Evolutionary conservation across 2,797 vertebrate genomes (phyloP).

Genomic region (Hypotaenidia okinawae): DNA sequence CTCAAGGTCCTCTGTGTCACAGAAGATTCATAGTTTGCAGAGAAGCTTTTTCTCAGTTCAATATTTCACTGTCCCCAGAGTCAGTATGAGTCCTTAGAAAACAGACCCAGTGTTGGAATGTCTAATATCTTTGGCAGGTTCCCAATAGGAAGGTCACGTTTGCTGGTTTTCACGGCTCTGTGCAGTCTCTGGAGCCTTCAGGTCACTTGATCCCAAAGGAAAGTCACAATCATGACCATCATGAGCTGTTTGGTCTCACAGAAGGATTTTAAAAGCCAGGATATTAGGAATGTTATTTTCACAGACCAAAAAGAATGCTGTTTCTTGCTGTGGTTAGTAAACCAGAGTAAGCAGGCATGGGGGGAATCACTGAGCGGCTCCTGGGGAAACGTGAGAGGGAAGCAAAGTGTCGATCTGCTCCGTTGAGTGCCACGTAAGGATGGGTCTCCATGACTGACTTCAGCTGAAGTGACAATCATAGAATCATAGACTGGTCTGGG

Average conservation of each 20-base stretch:
- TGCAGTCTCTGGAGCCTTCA: not conserved
- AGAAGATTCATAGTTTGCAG: not conserved
- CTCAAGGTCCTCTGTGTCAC: not conserved
- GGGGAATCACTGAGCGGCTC: not conserved
- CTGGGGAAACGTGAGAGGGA: not conserved
- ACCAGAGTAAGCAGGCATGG: not conserved
- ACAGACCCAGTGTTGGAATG: not conserved
- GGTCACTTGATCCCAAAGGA: not conserved
- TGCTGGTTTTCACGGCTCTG: not conserved
- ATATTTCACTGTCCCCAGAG: not conserved
- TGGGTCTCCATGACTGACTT: not conserved
- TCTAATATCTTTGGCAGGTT: not conserved
- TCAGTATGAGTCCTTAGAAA: not conserved
- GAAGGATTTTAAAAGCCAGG: not conserved
- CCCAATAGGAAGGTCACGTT: constrained; percentile 1
- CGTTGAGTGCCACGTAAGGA: not conserved
- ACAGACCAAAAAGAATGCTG: not conserved
- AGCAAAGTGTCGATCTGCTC: not conserved
- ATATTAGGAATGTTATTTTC: not conserved
- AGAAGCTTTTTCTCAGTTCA: not conserved
- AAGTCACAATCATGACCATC: not conserved
- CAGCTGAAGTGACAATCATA: not conserved
- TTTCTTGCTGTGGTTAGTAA: not conserved
- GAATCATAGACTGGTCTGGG: too few species aligned
- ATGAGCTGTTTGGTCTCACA: not conserved